Percentiles rank a stretch among this genome's conserved stretches.
These are phyloP conservation scores for Chaetophractus vellerosus DNA, from an alignment of 2,797 vertebrate species.

Conservation along the genomic window DNA sequence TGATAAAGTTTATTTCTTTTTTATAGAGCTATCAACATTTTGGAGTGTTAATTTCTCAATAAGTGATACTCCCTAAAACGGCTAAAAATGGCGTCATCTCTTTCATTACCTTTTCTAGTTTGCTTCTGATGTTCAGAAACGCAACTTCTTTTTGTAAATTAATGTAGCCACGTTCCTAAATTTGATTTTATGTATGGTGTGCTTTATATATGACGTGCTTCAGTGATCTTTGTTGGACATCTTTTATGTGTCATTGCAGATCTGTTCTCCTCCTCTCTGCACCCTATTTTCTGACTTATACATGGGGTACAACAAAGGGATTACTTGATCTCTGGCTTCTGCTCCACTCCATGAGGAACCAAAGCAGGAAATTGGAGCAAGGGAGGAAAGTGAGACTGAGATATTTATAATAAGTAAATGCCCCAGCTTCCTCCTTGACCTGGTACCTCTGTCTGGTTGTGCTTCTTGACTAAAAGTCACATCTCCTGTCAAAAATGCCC, in stretches of 20 bases:
- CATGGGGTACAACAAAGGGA: background rate
- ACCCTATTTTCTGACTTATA: background rate
- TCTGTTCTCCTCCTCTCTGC: background rate
- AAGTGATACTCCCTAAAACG: too few species aligned
- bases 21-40: too few species aligned
- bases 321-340: background rate
- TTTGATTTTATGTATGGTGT: background rate
- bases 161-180: too few species aligned
- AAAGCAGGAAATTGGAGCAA: background rate
- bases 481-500: background rate
- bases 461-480: background rate
- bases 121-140: too few species aligned
- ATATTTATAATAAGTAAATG: background rate
- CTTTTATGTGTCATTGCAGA: background rate
- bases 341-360: background rate
- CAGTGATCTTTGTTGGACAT: background rate
- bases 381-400: background rate
- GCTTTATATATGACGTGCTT: background rate
- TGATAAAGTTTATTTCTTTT: too few species aligned
- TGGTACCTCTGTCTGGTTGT: background rate
- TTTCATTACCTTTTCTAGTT: too few species aligned
- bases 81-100: too few species aligned
- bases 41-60: too few species aligned
- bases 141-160: too few species aligned
- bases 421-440: background rate